Base-by-base conservation (phyloP, 2,888 invertebrate genomes). In the Epistrophe eligans region DNA sequence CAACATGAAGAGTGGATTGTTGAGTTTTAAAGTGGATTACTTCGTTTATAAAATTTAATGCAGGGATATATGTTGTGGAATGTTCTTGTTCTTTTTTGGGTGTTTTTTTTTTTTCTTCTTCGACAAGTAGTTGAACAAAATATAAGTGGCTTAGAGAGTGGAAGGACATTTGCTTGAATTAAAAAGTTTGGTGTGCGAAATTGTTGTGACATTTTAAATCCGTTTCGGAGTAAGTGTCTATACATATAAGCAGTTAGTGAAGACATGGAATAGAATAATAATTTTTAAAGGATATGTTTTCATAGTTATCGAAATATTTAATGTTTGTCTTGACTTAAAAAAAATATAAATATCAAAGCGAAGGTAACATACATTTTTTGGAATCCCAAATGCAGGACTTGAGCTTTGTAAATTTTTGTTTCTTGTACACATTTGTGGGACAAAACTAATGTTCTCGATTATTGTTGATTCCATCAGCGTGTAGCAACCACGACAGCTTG, bases 11-110 rank as follows among this genome's bases (percentile, higher is more conserved):
- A 77, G 85, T 81, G 60, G 84, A 85, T 85, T 81, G 84, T 70
- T 50, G 77, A 70, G 81, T 85, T 85, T 67, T 57, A 84, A 85
- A 85, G 85, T 85, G 85, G 85, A 82, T 85, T 85, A 85, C 81
- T 62, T 70, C 50, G 81, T 80, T 84, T 67, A 77, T 72, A 84
- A 58, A 77, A 38, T 77, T 80, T 77, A 81, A 77, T 77, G 77
- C 77, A 8, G 11, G 72, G 66, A 72, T 70, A 45, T 24, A 35
- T 57, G 73, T 70, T 73, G 77, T 52, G 81, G 81, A 19, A 43
- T 77, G 67, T 77, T 35, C 17, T 62, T 77, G 67, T 77, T 35
- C 17, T 62, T 43, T 62, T 40, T 62, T 40, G n/a, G 35, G n/a
- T 38, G n/a, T 38, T 60, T 73, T 67, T 0, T 15, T 64, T 4